Percentiles rank a stretch among this genome's conserved stretches.
These are phyloP conservation scores for Tenthredo distinguenda DNA, from an alignment of 2,888 invertebrate genomes.

Conservation along the genomic window DNA sequence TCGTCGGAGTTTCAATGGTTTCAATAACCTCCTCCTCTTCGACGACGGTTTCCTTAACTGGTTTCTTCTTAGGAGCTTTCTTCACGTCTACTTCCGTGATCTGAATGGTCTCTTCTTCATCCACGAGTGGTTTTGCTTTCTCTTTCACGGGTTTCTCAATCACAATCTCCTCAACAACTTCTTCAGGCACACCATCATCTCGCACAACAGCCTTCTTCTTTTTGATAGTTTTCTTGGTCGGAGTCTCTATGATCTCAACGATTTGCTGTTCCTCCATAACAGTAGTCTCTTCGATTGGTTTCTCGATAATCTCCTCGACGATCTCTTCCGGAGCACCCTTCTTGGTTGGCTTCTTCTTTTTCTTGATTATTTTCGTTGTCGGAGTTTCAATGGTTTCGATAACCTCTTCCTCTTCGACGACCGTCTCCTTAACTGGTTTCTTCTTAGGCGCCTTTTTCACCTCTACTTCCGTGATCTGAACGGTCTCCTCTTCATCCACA, in stretches of 20 bases:
- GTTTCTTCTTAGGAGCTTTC: slow-evolving; percentile 62
- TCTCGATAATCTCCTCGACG: slow-evolving; percentile 54
- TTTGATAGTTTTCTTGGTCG: slow-evolving; percentile 61
- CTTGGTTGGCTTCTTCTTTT: slow-evolving; percentile 54
- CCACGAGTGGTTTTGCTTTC: slow-evolving; percentile 54
- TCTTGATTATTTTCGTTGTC: slow-evolving; percentile 50
- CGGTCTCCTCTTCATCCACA: slow-evolving; percentile 60
- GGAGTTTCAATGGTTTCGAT: slow-evolving; percentile 56
- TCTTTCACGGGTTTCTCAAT: slow-evolving; percentile 55
- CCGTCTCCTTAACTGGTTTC: slow-evolving; percentile 60
- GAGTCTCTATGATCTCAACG: slow-evolving; percentile 60
- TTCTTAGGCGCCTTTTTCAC: slow-evolving; percentile 61
- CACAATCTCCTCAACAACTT: slow-evolving; percentile 59
- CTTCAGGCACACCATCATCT: slow-evolving; percentile 61
- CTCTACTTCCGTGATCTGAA: slow-evolving; percentile 63
- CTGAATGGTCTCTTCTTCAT: slow-evolving; percentile 59
- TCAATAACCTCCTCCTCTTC: slow-evolving; percentile 57
- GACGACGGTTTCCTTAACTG: slow-evolving; percentile 59
- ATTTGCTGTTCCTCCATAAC: slow-evolving; percentile 61
- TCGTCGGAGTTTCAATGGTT: slow-evolving; percentile 53
- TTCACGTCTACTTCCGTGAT: slow-evolving; percentile 64
- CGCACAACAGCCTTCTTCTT: slow-evolving; percentile 60
- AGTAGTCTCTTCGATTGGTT: slow-evolving; percentile 54
- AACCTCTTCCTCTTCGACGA: slow-evolving; percentile 57
- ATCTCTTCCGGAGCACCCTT: slow-evolving; percentile 57